Percentiles rank a stretch among this genome's conserved stretches.
Evolutionary conservation across 2,888 invertebrate species (phyloP).

Genomic region (Pyralis farinalis): DNA sequence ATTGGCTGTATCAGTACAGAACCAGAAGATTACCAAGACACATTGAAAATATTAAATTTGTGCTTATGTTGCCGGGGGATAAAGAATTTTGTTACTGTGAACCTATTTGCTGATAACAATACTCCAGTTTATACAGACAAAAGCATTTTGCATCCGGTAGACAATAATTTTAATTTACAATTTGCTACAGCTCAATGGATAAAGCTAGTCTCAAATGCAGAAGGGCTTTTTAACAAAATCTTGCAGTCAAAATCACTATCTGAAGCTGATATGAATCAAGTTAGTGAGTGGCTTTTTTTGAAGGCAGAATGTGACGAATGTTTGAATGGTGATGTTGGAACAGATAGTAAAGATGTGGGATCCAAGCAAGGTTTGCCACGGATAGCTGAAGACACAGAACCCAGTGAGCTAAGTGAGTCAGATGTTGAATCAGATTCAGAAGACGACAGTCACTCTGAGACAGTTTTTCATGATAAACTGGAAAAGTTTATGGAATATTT

Average conservation of each 20-base stretch:
- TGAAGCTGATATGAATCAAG: conserved; percentile 87
- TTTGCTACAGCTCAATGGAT: conserved; percentile 92
- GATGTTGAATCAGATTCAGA: conserved; percentile 83
- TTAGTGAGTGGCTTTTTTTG: conserved; percentile 89
- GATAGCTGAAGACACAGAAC: conserved; percentile 78
- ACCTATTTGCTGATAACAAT: conserved; percentile 85
- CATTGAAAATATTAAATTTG: conserved; percentile 85
- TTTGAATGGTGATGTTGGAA: conserved; percentile 79
- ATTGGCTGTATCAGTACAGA: conserved; percentile 87
- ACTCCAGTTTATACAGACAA: conserved; percentile 77
- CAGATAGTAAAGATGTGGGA: conserved; percentile 62
- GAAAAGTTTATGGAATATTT: conserved; percentile 87
- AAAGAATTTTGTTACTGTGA: conserved; percentile 86
- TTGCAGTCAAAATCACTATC: conserved; percentile 85
- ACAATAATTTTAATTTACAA: conserved; percentile 85
- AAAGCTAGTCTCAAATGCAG: conserved; percentile 91
- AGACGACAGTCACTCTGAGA: conserved; percentile 80
- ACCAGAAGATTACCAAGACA: conserved; percentile 84
- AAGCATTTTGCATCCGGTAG: conserved; percentile 41
- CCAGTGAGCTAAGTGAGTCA: conserved; percentile 82
- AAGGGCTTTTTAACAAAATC: conserved; percentile 89
- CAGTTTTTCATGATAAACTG: conserved; percentile 85
- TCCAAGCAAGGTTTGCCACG: conserved; percentile 70
- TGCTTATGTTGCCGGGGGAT: conserved; percentile 85
- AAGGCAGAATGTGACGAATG: conserved; percentile 95